Evolutionary conservation across 2,888 invertebrate species (phyloP), one percentile per base, ranked within the genome.

Genomic region (Gortyna flavago): DNA sequence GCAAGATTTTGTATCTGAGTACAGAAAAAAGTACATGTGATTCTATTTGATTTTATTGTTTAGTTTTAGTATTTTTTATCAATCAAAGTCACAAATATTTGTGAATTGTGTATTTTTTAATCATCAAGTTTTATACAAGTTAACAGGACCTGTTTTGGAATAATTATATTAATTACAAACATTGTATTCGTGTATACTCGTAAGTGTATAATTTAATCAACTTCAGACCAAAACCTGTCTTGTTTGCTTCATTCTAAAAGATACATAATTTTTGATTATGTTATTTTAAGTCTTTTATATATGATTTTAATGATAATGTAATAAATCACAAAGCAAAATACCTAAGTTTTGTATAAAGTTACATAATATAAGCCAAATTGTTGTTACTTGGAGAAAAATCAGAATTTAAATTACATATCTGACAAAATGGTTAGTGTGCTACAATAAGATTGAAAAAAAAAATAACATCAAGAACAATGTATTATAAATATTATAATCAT

Each of bases 401-500:
- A 93, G 96, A 96, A 96, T 96, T 96, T 96, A 96, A 95, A 96
- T 95, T 92, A 96, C 96, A 96, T 96, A 96, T 96, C 96, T 96
- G 95, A 96, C 95, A 96, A 96, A 95, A 96, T 96, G 96, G 96
- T 96, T 96, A 96, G 96, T 96, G 96, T 96, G 95, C 95, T 96
- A 96, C 96, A 94, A 94, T 96, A 96, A 96, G 96, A 94, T 94
- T 94, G 94, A 93, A 93, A 93, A 92, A 93, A 79, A 93, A 92
- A 92, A 92, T 95, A 95, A 93, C 95, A 95, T 94, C 95, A 96
- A 95, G 93, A 95, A 95, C 96, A 95, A 95, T 96, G 95, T 96
- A 96, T 95, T 95, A 95, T 96, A 95, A 95, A 95, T 95, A 94
- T 95, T 92, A 92, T 96, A 96, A 96, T 96, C 96, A 95, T 94